A percentile compares a stretch with the other conserved stretches of the same genome.
Conservation (phyloP, 2,113 vertebrate species). For the Bothrops jararaca region DNA sequence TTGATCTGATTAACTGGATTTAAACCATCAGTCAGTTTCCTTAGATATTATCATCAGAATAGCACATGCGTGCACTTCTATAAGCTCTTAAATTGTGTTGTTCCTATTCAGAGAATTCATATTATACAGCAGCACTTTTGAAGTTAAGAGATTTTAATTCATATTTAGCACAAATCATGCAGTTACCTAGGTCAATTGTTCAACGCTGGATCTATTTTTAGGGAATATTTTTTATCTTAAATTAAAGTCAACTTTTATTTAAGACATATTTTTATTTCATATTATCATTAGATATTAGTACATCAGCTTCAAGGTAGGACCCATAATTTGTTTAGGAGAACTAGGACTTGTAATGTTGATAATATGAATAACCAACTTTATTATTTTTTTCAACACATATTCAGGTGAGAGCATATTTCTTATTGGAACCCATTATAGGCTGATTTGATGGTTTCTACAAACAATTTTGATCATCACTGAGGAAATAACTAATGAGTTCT, state of each 20-base stretch:
- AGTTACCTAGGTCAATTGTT: not conserved
- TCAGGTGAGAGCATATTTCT: not conserved
- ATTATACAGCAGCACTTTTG: not conserved
- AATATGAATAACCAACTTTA: not conserved
- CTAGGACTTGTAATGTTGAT: not conserved
- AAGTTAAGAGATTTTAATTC: not conserved
- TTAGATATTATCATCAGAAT: not conserved
- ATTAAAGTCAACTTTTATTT: not conserved
- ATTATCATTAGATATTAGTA: not conserved
- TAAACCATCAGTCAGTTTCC: not conserved
- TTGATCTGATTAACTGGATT: not conserved
- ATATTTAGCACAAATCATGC: not conserved
- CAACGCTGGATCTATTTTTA: not conserved
- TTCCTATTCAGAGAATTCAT: not conserved
- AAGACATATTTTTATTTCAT: not conserved
- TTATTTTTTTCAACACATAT: not conserved
- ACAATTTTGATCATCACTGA: not conserved
- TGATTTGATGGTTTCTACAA: not conserved
- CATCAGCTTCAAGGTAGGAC: not conserved
- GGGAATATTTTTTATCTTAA: not conserved
- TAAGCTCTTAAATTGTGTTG: not conserved
- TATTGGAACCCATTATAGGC: not conserved
- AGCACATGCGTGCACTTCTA: not conserved
- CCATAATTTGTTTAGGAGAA: not conserved
- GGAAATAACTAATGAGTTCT: constrained; percentile 17